These are phyloP conservation scores for Mormyrus hasselquistii DNA, from an alignment of 2,797 vertebrate genomes.

Conservation along the genomic window DNA sequence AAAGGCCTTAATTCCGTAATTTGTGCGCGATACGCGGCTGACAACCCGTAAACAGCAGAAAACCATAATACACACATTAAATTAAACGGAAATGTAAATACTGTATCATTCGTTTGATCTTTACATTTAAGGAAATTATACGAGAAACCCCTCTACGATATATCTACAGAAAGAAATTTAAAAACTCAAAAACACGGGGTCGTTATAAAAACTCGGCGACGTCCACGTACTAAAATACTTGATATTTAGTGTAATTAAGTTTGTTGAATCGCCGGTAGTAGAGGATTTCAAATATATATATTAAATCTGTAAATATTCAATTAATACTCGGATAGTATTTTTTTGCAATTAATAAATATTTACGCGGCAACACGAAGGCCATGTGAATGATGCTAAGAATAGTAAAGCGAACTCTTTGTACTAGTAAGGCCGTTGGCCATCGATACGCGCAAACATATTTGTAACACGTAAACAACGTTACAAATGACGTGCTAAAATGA, in stretches of 20 bases:
- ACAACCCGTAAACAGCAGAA: not conserved
- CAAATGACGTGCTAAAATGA: not conserved
- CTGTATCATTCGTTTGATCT: not conserved
- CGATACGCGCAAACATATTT: not conserved
- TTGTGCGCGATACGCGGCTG: not conserved
- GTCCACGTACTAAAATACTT: not conserved
- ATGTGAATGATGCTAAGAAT: not conserved
- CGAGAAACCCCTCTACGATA: too few species aligned
- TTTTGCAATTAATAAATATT: not conserved
- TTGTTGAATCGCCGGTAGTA: not conserved
- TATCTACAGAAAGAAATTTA: not conserved
- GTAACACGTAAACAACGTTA: not conserved
- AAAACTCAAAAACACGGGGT: not conserved
- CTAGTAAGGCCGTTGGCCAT: not conserved
- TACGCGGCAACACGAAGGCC: not conserved
- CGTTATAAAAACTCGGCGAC: not conserved
- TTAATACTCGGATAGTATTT: not conserved
- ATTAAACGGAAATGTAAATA: not conserved
- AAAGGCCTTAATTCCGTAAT: not conserved
- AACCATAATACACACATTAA: not conserved
- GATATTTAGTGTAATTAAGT: not conserved
- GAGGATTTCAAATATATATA: not conserved
- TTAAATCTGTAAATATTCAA: not conserved
- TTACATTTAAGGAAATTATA: not conserved
- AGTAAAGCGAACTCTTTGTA: not conserved